These are phyloP conservation scores for Dunckerocampus dactyliophorus DNA, from an alignment of 2,113 vertebrate genomes.

Conservation along the genomic window DNA sequence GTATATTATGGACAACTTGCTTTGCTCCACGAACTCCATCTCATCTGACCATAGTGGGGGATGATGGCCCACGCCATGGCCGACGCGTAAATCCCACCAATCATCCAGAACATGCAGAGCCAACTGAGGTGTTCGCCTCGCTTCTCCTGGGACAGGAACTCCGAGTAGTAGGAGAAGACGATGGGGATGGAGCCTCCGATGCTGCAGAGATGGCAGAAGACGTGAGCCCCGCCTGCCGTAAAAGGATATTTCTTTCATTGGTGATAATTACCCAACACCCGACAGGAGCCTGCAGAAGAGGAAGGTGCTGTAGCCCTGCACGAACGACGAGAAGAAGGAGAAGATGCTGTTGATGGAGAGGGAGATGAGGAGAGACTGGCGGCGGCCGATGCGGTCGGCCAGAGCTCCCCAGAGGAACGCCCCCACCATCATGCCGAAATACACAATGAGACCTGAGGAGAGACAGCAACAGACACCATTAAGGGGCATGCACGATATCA, in stretches of 20 bases:
- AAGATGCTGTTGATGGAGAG: constrained; percentile 98
- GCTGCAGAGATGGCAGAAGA: constrained; percentile 63
- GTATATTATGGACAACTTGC: background rate
- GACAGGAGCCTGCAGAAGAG: constrained; percentile 95
- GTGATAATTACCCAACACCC: constrained; percentile 83
- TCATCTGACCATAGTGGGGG: constrained; percentile 87
- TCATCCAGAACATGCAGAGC: constrained; percentile 99
- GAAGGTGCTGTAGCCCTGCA: constrained; percentile 96
- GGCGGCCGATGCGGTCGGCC: constrained; percentile 90
- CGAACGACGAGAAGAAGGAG: constrained; percentile 98
- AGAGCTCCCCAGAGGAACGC: constrained; percentile 95
- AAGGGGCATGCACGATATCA: too few relatives aligned
- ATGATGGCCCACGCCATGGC: constrained; percentile 99
- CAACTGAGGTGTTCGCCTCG: constrained; percentile 95
- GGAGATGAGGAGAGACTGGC: constrained; percentile 93
- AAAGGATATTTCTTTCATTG: background rate
- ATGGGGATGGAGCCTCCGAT: constrained; percentile 97
- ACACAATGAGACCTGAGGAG: constrained; percentile 85
- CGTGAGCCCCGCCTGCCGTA: too few relatives aligned
- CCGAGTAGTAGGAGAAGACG: constrained; percentile 96
- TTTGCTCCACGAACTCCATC: too few relatives aligned
- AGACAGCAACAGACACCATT: constrained; percentile 2
- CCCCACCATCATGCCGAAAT: constrained; percentile 97
- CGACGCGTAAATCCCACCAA: constrained; percentile 92
- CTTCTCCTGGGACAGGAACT: constrained; percentile 96